phyloP scores from a whole-genome alignment of 2,113 vertebrate species.

The Laterallus jamaicensis region DNA sequence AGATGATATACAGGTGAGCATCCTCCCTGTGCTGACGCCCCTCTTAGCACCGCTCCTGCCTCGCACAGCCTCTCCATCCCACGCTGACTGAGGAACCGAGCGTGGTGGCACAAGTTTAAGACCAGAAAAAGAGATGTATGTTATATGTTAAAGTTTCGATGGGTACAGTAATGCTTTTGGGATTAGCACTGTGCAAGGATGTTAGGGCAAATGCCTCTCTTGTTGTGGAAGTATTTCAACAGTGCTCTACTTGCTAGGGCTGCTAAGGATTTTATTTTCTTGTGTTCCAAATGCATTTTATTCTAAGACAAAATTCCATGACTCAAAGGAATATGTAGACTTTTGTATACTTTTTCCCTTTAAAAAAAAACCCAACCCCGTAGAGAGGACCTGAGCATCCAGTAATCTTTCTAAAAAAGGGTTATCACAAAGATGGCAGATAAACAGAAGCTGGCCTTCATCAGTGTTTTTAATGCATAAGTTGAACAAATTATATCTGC shows the following conservation, averaged over 20 bases:
- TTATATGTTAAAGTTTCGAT: neutral
- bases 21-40: rapidly evolving
- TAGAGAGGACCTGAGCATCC: neutral
- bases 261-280: neutral
- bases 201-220: neutral
- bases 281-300: neutral
- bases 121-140: neutral
- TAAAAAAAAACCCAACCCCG: neutral
- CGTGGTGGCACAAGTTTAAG: neutral
- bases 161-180: neutral
- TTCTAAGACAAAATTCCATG: neutral
- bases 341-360: neutral
- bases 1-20: neutral
- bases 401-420: neutral
- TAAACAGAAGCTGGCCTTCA: neutral
- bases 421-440: neutral
- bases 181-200: neutral
- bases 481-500: neutral
- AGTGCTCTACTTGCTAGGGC: neutral
- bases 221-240: rapidly evolving
- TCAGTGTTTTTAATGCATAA: neutral
- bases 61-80: neutral
- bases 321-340: neutral
- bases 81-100: no score
- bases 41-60: rapidly evolving